A percentile compares a stretch with the other conserved stretches of the same genome.
Conservation (phyloP, 2,797 vertebrate genomes). For the Pelodytes ibericus region DNA sequence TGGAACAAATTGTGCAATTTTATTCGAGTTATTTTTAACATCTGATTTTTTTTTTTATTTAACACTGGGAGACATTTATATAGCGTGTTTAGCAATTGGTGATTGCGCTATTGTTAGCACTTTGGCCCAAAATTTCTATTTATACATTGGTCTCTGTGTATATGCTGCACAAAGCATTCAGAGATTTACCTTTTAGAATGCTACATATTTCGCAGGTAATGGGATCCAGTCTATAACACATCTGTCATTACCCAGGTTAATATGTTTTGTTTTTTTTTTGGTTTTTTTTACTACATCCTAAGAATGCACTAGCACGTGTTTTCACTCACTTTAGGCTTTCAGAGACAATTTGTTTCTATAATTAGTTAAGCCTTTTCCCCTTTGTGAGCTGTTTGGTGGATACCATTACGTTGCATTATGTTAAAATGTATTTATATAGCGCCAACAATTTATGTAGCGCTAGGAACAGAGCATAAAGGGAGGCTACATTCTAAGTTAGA, state of each 20-base stretch:
- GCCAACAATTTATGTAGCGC: no score
- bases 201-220: not conserved
- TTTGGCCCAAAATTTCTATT: no score
- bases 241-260: constrained; percentile 37
- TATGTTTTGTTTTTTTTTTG: no score
- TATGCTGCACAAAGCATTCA: not conserved
- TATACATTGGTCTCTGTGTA: not conserved
- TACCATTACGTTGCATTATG: no score
- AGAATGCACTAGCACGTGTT: constrained; percentile 52
- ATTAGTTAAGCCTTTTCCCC: constrained; percentile 36
- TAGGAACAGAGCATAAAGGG: no score
- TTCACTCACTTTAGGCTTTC: constrained; percentile 47
- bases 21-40: constrained; percentile 15
- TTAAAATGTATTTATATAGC: no score
- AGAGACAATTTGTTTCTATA: constrained; percentile 50
- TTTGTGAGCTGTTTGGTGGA: constrained; percentile 16
- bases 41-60: not conserved
- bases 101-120: no score
- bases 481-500: no score
- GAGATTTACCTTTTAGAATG: no score
- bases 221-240: not conserved
- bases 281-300: constrained; percentile 49
- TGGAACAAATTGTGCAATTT: constrained; percentile 13
- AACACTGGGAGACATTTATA: no score
- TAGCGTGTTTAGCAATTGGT: no score